Conservation (phyloP, 1,140 invertebrate species). For the Asobara japonica region DNA sequence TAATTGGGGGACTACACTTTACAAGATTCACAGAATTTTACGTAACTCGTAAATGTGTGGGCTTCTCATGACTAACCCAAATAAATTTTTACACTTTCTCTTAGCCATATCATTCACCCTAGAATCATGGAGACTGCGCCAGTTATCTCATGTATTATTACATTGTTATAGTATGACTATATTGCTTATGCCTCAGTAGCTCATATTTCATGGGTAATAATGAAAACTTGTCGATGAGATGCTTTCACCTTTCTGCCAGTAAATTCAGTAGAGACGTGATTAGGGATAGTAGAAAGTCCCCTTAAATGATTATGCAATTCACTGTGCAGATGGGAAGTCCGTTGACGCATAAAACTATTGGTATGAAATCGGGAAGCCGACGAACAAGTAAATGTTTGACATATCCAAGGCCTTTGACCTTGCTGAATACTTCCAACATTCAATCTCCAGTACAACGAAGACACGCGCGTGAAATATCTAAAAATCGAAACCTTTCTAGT, state of each 20-base stretch:
- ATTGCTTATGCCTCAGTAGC: background rate
- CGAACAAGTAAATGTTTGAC: background rate
- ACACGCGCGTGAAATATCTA: background rate
- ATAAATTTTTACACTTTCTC: slow-evolving; percentile 4
- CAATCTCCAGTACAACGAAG: background rate
- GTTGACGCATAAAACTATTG: background rate
- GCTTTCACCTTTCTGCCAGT: background rate
- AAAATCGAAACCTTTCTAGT: background rate
- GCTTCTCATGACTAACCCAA: background rate
- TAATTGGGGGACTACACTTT: background rate
- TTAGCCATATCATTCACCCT: background rate
- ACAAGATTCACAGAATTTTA: background rate
- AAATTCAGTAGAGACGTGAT: background rate
- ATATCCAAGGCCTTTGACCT: slow-evolving; percentile 29
- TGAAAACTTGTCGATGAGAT: background rate
- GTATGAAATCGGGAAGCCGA: background rate
- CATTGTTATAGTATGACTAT: background rate
- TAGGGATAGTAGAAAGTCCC: background rate
- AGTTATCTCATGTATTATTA: background rate
- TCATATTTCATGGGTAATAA: background rate
- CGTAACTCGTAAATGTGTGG: background rate
- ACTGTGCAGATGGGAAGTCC: background rate
- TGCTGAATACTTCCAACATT: background rate
- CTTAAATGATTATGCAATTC: background rate
- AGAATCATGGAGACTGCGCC: background rate